These are phyloP conservation scores for Elegia similella DNA, from an alignment of 2,888 invertebrate genomes.

Conservation along the genomic window DNA sequence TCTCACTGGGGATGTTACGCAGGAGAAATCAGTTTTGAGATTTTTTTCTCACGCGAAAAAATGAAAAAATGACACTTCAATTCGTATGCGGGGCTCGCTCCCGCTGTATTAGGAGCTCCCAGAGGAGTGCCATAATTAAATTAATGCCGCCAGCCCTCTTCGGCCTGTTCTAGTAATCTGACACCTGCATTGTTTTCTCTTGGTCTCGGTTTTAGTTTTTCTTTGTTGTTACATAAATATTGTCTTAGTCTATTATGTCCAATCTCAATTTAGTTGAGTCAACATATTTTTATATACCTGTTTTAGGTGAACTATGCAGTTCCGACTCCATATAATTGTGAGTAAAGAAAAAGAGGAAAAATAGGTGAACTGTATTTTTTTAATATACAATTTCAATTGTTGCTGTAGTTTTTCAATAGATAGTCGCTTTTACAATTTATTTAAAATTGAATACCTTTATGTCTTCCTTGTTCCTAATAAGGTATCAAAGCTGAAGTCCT, in stretches of 20 bases:
- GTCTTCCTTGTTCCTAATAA: no score
- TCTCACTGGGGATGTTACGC: slow-evolving; percentile 64
- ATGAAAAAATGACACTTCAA: slow-evolving; percentile 77
- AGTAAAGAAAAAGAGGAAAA: no score
- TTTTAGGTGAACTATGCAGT: no score
- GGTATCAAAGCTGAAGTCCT: no score
- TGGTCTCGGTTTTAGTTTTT: slow-evolving; percentile 44
- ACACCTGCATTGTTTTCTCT: slow-evolving; percentile 78
- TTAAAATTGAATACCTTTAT: no score
- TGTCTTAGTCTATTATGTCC: slow-evolving; percentile 5
- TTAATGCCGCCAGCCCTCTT: slow-evolving; percentile 76
- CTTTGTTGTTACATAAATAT: slow-evolving; percentile 32
- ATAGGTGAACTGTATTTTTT: no score
- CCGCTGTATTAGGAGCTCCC: slow-evolving; percentile 74
- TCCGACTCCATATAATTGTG: no score
- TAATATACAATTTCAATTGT: no score
- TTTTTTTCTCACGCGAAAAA: slow-evolving; percentile 81
- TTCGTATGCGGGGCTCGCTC: slow-evolving; percentile 69
- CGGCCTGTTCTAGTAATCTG: slow-evolving; percentile 69
- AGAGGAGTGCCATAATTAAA: slow-evolving; percentile 74
- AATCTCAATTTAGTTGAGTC: background rate
- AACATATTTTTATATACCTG: no score
- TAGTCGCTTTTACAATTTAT: no score
- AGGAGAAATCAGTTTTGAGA: slow-evolving; percentile 71
- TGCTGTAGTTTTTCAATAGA: no score